Base-by-base conservation (phyloP, 2,888 invertebrate genomes). In the Tenthredo mesomela region DNA sequence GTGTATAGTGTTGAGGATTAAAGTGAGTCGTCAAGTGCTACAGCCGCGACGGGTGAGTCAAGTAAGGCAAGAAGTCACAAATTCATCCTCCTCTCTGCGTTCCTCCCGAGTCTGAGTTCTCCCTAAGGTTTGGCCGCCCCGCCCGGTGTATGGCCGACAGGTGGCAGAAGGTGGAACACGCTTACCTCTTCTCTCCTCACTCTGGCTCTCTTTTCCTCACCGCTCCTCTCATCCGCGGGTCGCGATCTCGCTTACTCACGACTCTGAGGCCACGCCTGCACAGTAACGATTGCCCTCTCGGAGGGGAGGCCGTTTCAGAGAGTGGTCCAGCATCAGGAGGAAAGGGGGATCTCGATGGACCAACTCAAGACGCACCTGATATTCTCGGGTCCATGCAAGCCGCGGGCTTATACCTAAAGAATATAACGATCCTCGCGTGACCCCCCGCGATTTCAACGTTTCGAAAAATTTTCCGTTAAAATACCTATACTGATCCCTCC, bases 1-100 rank as follows among this genome's bases (percentile, higher is more conserved):
- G 15, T 50, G 29, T 15, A 77, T 12, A 77, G 77, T 33, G 21
- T 43, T 6, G 21, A 29, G 54, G 54, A 77, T 25, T 70, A 54
- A 82, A 85, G 85, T 85, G 85, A 85, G 85, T 85, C 85, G 85
- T 85, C 85, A 85, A 85, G 82, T 85, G 67, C n/a, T n/a, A n/a
- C 33, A 54, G 82, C 82, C 21, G 80, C 65, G 85, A 82, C 85
- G 82, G 82, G 47, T 29, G 85, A 71, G 85, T 82, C 82, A 85
- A 85, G 85, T 82, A 85, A 71, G 85, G 85, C 82, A 85, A 85
- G 85, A 85, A 85, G 82, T 85, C 85, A 85, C 82, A 85, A 85
- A 82, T 85, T 82, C 61, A 80, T 85, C 82, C 80, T 80, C 58
- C 84, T 58, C 73, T 58, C 84, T 9, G 18, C 75, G 61, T 61